Evolutionary conservation across 2,797 vertebrate species (phyloP).

Genomic region (Malacoraja senta): DNA sequence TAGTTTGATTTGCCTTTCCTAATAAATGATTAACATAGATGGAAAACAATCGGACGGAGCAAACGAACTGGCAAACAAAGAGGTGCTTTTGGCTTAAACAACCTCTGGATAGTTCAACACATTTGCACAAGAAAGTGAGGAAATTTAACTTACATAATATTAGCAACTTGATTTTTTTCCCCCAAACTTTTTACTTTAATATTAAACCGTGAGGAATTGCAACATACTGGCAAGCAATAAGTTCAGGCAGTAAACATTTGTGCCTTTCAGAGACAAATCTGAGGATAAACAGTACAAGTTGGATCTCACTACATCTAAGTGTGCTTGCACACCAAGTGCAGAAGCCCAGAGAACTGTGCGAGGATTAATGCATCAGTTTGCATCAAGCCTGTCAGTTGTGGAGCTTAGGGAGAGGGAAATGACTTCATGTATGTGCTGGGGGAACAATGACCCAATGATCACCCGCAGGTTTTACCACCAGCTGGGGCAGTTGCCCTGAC

Average conservation of each 20-base stretch:
- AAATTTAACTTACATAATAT: constrained; percentile 59
- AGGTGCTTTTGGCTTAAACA: constrained; percentile 48
- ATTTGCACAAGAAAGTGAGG: constrained; percentile 62
- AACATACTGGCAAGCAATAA: not conserved
- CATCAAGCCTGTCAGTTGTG: too few relatives aligned
- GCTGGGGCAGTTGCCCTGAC: too few relatives aligned
- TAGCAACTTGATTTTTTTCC: not conserved
- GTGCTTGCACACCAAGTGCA: too few relatives aligned
- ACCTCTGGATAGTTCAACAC: too few relatives aligned
- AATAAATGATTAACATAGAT: not conserved
- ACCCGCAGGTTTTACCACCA: too few relatives aligned
- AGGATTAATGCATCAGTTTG: too few relatives aligned
- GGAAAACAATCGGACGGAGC: not conserved
- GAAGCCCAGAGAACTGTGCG: too few relatives aligned
- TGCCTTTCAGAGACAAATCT: not conserved
- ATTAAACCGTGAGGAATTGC: not conserved
- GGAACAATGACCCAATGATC: too few relatives aligned
- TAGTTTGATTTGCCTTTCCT: constrained; percentile 12
- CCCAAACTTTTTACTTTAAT: not conserved
- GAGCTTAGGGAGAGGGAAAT: too few relatives aligned
- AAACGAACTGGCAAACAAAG: constrained; percentile 40
- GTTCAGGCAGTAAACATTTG: not conserved
- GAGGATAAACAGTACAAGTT: not conserved
- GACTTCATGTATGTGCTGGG: too few relatives aligned
- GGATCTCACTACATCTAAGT: too few relatives aligned